Percentiles rank a stretch among this genome's conserved stretches.
phyloP scores from a whole-genome alignment of 1,140 invertebrate genomes.

The Drosophila jambulina region DNA sequence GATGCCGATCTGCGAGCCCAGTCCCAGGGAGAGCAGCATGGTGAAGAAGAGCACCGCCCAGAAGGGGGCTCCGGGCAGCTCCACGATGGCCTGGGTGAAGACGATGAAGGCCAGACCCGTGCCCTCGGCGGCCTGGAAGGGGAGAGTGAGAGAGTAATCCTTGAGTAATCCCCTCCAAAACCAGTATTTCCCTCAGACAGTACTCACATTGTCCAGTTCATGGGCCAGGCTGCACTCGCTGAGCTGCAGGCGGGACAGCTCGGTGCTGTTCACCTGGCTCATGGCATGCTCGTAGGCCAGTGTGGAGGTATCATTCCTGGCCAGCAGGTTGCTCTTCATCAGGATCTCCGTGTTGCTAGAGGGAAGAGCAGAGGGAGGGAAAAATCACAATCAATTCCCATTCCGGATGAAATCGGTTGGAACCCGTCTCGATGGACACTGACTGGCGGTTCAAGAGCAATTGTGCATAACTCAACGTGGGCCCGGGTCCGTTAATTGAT shows the following conservation, averaged over 20 bases:
- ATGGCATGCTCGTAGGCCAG: constrained; percentile 87
- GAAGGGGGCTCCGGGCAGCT: constrained; percentile 94
- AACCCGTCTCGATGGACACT: constrained; percentile 19
- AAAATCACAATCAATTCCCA: constrained; percentile 16
- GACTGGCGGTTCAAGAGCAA: constrained; percentile 40
- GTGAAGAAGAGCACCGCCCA: constrained; percentile 97
- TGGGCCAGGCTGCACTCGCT: constrained; percentile 89
- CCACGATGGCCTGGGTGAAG: constrained; percentile 96
- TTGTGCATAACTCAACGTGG: constrained; percentile 44
- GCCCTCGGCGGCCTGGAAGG: constrained; percentile 93
- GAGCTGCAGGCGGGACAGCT: constrained; percentile 86
- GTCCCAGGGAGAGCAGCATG: constrained; percentile 94
- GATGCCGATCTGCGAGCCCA: constrained; percentile 96
- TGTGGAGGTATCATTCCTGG: constrained; percentile 85
- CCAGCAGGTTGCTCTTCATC: constrained; percentile 86
- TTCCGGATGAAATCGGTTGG: constrained; percentile 49
- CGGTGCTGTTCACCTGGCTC: constrained; percentile 82
- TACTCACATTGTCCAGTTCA: constrained; percentile 90
- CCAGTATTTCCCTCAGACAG: neutral
- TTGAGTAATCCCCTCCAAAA: neutral
- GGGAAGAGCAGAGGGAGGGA: neutral
- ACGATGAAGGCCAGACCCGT: constrained; percentile 96
- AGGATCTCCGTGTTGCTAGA: constrained; percentile 88
- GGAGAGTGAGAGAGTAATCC: rapidly evolving
- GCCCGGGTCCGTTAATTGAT: constrained; percentile 69